Evolutionary conservation across 2,113 vertebrate species (phyloP).

Genomic region (Sakesphorus luctuosus): DNA sequence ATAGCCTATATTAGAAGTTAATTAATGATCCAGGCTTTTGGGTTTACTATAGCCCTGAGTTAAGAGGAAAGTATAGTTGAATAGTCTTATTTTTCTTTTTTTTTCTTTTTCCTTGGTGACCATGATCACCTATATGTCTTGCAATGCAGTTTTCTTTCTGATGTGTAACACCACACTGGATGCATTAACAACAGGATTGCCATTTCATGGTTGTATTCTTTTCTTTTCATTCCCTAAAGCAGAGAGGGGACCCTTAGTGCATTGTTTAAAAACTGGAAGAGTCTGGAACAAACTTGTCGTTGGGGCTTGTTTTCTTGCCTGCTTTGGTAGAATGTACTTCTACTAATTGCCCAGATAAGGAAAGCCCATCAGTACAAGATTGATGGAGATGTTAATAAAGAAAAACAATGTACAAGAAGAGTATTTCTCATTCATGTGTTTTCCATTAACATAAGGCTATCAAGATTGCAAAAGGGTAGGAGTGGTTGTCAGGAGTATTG

Average conservation of each 20-base stretch:
- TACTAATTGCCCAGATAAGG: slow-evolving; percentile 10
- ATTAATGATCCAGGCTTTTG: neutral
- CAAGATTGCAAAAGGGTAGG: neutral
- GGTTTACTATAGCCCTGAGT: neutral
- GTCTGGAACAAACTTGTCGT: neutral
- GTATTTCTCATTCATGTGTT: neutral
- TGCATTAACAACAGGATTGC: neutral
- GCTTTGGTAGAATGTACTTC: slow-evolving; percentile 2
- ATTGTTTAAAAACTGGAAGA: slow-evolving; percentile 30
- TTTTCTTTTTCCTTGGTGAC: neutral
- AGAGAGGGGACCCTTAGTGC: neutral
- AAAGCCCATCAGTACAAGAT: slow-evolving; percentile 23
- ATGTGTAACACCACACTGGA: neutral
- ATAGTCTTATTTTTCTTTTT: neutral
- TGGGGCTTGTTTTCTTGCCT: neutral
- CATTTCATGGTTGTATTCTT: neutral
- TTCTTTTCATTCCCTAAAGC: neutral
- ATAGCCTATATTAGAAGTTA: neutral
- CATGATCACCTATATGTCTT: neutral
- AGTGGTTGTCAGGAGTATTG: neutral
- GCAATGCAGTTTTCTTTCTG: neutral
- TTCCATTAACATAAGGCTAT: neutral
- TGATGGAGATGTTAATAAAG: slow-evolving; percentile 21
- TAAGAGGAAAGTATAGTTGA: neutral
- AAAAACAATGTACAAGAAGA: neutral